Evolutionary conservation across 2,888 invertebrate species (phyloP), one percentile per base, ranked within the genome.

Genomic region (Molorchus minor): DNA sequence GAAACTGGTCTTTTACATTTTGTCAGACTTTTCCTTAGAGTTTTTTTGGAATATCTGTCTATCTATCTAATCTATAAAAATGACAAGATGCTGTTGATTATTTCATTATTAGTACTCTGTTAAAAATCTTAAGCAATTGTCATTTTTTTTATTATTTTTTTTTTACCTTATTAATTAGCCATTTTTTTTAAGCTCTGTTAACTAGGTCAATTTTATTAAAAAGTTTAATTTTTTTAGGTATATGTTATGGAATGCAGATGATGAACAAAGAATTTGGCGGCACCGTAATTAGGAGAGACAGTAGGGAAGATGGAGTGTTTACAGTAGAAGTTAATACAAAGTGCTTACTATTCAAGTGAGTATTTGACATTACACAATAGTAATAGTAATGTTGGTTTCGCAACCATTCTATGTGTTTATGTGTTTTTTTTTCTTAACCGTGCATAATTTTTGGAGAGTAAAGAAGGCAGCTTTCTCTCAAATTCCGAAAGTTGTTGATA

Each of bases 161-260:
- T 38, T 16, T 36, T 38, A 16, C 8, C 12, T 15, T 29, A 16
- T 29, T 38, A 56, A 36, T 38, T 12, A 10, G 0, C 7, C 36
- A 17, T 36, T 17, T 17, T 45, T 35, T 15, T 49, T 19, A 43
- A 20, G 12, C 12, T 4, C n/a, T 2, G 19, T 20, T 43, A 43
- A 43, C 21, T n/a, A n/a, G n/a, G n/a, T n/a, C n/a, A n/a, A n/a
- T 30, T n/a, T 10, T 15, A 35, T 7, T 36, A 12, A 1, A 7
- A 13, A 20, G 20, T 40, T 33, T 17, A 35, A 46, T 13, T 8
- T 8, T 21, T 38, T n/a, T 84, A 84, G 98, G 98, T 72, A 99
- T 99, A 77, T 99, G 99, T 83, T 99, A 99, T 84, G 99, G 99
- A 40, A 95, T 99, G 93, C 98, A 99, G 85, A 91, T 99, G 91